Evolutionary conservation across 2,797 vertebrate species (phyloP), one percentile per base, ranked within the genome.

Genomic region (Enoplosus armatus): DNA sequence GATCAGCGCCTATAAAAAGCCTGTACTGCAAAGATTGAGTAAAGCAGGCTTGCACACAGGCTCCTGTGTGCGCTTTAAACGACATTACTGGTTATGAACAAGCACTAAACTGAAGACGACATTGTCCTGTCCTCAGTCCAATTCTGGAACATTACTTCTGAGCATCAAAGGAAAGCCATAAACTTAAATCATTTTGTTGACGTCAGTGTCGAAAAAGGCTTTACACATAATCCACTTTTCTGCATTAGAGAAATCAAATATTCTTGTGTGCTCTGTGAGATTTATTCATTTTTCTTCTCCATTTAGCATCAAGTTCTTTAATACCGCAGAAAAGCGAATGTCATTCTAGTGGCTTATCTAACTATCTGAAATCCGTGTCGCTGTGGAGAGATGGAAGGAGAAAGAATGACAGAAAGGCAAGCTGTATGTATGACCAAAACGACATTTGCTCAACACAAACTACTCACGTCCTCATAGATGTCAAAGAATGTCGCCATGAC

Each of bases 391-490:
- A 50, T 7, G 26, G 2, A 48, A 33, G 59, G 22, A 20, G 6
- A 48, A 26, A 3, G 1, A 47, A 37, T 0, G 0, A 0, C 24
- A 63, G 39, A 51, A 20, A 74, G 7, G 29, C n/a, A 16, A 24
- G 55, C 1, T 29, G 18, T 37, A 59, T 33, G 45, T 53, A 0
- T 37, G 11, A 70, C 35, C 9, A 53, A 45, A 71, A 82, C 24
- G 31, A 53, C 27, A 67, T 33, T 2, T 54, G 43, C 26, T 75
- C 3, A 50, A 50, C 4, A 48, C 76, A 8, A 27, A 75, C 94
- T 96, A 98, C 98, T 98, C 85, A 99, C 98, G 4, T 99, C 98
- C 93, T 99, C 98, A 2, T 99, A 99, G 93, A 99, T 97, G 95
- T 99, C 98, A 88, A 99, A 99, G 94, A 99, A 99, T 15, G 97